Evolutionary conservation across 2,888 invertebrate species (phyloP).

Genomic region (Nomada lathburiana): DNA sequence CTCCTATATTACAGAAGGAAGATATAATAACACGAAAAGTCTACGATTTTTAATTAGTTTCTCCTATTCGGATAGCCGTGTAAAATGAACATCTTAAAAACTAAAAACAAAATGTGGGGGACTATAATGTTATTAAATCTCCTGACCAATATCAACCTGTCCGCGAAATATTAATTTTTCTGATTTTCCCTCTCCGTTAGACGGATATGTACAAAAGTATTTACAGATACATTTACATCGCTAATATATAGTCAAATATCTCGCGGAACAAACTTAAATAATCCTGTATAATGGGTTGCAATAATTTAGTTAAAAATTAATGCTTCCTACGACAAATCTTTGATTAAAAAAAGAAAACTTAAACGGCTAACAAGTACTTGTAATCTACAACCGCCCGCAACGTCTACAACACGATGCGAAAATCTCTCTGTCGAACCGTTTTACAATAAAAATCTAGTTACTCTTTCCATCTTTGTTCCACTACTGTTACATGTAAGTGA

Average conservation of each 20-base stretch:
- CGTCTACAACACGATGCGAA: conserved; percentile 33
- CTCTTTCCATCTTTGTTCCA: background rate
- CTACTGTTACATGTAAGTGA: conserved; percentile 44
- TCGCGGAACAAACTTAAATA: conserved; percentile 71
- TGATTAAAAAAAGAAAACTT: conserved; percentile 79
- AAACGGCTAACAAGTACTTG: conserved; percentile 70
- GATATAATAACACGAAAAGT: conserved; percentile 38
- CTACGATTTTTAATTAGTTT: conserved; percentile 37
- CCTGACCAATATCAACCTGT: conserved; percentile 66
- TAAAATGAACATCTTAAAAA: conserved; percentile 38
- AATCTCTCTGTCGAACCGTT: conserved; percentile 41
- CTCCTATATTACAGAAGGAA: conserved; percentile 50
- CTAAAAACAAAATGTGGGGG: conserved; percentile 55
- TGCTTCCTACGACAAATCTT: conserved; percentile 78
- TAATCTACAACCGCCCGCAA: conserved; percentile 56
- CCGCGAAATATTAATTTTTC: conserved; percentile 67
- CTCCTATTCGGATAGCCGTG: conserved; percentile 28
- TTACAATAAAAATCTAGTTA: conserved; percentile 50
- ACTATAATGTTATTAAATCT: conserved; percentile 66
- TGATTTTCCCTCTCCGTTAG: conserved; percentile 41
- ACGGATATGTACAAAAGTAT: conserved; percentile 79
- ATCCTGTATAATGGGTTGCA: conserved; percentile 64
- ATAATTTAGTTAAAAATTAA: conserved; percentile 81
- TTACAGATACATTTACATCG: conserved; percentile 78
- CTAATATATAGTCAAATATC: conserved; percentile 65